Percentiles rank a stretch among this genome's conserved stretches.
Evolutionary conservation across 2,113 vertebrate species (phyloP).

Genomic region (Misgurnus anguillicaudatus): DNA sequence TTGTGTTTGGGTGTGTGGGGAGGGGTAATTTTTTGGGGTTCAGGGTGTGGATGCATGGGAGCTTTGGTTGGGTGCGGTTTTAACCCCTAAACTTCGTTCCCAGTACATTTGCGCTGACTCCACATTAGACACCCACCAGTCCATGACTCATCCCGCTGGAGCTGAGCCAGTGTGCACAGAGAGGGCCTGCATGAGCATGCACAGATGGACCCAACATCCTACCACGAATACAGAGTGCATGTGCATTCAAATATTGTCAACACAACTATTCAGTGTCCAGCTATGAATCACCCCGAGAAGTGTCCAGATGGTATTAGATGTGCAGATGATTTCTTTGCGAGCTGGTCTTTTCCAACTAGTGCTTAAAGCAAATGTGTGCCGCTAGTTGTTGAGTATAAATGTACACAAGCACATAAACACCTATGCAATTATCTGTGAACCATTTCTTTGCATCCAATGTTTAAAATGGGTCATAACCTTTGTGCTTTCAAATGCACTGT

Average conservation of each 20-base stretch:
- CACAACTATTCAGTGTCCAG: background rate
- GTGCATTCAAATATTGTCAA: background rate
- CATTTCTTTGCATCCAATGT: background rate
- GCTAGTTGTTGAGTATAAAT: background rate
- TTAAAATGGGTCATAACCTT: conserved; percentile 31
- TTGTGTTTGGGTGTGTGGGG: too few species aligned
- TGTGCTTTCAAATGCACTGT: conserved; percentile 30
- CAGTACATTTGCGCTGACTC: conserved; percentile 54
- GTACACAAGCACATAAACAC: conserved; percentile 6
- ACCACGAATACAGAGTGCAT: background rate
- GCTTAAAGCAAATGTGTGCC: background rate
- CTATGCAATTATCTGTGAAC: background rate
- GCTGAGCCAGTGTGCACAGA: background rate
- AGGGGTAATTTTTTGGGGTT: background rate
- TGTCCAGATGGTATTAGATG: background rate
- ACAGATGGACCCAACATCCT: conserved; percentile 23
- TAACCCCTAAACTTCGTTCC: conserved; percentile 13
- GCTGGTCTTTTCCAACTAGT: background rate
- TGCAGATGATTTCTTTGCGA: background rate
- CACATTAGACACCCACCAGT: conserved; percentile 50
- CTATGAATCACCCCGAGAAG: background rate
- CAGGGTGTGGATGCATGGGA: conserved; percentile 12
- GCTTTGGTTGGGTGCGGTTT: conserved; percentile 25
- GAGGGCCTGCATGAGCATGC: conserved; percentile 12
- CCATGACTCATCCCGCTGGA: conserved; percentile 57